phyloP scores from a whole-genome alignment of 2,113 vertebrate species.

The Danionella cerebrum region DNA sequence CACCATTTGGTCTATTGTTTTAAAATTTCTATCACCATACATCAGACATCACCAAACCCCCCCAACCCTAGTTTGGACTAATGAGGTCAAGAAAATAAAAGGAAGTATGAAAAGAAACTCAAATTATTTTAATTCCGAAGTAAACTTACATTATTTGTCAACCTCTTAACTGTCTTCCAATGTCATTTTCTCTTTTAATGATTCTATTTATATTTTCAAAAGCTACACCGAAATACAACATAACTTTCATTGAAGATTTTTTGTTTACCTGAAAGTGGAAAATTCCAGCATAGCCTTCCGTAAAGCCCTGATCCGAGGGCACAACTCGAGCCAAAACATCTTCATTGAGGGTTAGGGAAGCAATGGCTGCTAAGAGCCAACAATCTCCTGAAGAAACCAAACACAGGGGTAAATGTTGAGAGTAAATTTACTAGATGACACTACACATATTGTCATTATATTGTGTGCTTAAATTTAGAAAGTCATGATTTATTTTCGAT shows the following conservation, averaged over 20 bases:
- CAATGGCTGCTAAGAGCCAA: slow-evolving; percentile 77
- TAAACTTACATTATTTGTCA: too few species aligned
- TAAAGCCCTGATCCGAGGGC: slow-evolving; percentile 69
- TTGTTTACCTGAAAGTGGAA: slow-evolving; percentile 76
- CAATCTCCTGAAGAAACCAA: slow-evolving; percentile 56
- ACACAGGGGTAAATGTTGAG: neutral
- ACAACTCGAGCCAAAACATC: slow-evolving; percentile 70
- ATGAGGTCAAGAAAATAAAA: too few species aligned
- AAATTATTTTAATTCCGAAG: too few species aligned
- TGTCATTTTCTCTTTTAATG: neutral
- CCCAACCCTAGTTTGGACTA: too few species aligned
- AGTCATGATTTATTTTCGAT: too few species aligned
- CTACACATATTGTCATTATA: too few species aligned
- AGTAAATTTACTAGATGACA: too few species aligned
- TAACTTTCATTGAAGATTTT: neutral
- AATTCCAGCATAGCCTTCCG: slow-evolving; percentile 73
- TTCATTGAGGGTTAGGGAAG: slow-evolving; percentile 70
- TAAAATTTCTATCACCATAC: too few species aligned
- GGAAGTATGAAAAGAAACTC: too few species aligned
- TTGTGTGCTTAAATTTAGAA: too few species aligned
- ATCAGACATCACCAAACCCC: too few species aligned
- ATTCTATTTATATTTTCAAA: neutral
- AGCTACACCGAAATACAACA: neutral
- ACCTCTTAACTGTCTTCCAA: neutral
- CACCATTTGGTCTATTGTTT: too few species aligned